A percentile compares a stretch with the other conserved stretches of the same genome.
These are phyloP conservation scores for Drosophila bifasciata DNA, from an alignment of 1,140 invertebrate genomes.

Conservation along the genomic window DNA sequence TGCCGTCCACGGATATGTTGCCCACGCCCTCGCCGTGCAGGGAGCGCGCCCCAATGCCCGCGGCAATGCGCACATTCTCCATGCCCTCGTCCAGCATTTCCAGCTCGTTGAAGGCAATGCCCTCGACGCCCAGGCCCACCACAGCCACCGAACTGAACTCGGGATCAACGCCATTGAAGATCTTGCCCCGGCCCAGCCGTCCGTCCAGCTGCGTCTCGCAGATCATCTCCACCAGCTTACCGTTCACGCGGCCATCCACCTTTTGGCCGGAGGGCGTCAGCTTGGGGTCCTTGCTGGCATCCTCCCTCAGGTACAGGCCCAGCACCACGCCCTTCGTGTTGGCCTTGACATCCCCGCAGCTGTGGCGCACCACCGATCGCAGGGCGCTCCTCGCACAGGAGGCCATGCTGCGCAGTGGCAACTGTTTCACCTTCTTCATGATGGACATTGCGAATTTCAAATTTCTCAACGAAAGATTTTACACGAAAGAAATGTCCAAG, in stretches of 20 bases:
- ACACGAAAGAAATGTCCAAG: too few species aligned
- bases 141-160: constrained; percentile 87
- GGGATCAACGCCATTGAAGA: constrained; percentile 87
- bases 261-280: constrained; percentile 66
- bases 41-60: constrained; percentile 85
- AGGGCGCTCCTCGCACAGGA: constrained; percentile 5
- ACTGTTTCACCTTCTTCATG: neutral
- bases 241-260: constrained; percentile 61
- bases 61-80: constrained; percentile 84
- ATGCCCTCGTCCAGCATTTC: constrained; percentile 89
- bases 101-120: constrained; percentile 86
- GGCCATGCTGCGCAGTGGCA: too few species aligned
- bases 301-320: constrained; percentile 76
- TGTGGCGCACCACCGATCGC: constrained; percentile 17
- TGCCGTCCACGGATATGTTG: constrained; percentile 87
- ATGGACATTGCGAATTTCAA: too few species aligned
- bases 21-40: constrained; percentile 86
- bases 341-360: neutral
- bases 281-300: constrained; percentile 56
- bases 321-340: constrained; percentile 70
- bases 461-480: too few species aligned
- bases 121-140: constrained; percentile 88
- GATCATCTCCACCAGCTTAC: constrained; percentile 69
- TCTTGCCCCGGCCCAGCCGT: constrained; percentile 85
- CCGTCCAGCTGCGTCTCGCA: constrained; percentile 66